phyloP scores from a whole-genome alignment of 2,888 invertebrate genomes.

The Drosophila formosana region DNA sequence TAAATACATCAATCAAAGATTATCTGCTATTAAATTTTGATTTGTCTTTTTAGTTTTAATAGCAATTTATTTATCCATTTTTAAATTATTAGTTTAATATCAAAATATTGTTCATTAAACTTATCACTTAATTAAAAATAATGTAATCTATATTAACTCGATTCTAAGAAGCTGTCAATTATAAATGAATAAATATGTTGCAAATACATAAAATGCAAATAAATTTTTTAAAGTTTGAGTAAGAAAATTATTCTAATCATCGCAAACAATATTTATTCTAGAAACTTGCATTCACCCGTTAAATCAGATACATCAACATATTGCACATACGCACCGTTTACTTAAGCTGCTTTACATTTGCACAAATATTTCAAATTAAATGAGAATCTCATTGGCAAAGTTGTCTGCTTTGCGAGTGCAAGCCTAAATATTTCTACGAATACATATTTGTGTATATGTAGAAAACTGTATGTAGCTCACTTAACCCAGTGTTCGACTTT shows the following conservation, averaged over 20 bases:
- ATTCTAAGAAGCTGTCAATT: too few relatives aligned
- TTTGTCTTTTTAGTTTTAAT: too few relatives aligned
- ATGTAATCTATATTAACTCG: too few relatives aligned
- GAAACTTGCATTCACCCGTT: neutral
- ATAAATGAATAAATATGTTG: too few relatives aligned
- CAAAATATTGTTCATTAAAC: too few relatives aligned
- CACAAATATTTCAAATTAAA: slow-evolving; percentile 11
- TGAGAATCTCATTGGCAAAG: slow-evolving; percentile 22
- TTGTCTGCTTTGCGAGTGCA: neutral
- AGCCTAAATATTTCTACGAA: neutral
- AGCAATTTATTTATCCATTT: too few relatives aligned
- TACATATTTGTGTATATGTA: neutral
- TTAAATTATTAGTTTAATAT: too few relatives aligned
- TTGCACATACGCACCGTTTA: slow-evolving; percentile 7
- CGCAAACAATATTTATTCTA: neutral
- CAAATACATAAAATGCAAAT: too few relatives aligned
- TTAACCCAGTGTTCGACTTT: slow-evolving; percentile 44
- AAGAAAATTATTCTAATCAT: neutral
- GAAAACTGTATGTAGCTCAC: slow-evolving; percentile 17
- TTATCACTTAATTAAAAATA: too few relatives aligned
- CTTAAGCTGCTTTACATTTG: slow-evolving; percentile 1
- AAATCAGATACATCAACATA: neutral
- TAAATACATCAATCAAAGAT: too few relatives aligned
- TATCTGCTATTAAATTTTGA: too few relatives aligned
- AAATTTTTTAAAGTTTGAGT: neutral